A percentile compares a stretch with the other conserved stretches of the same genome.
Conservation (phyloP, 2,113 vertebrate genomes). For the Parus major region DNA sequence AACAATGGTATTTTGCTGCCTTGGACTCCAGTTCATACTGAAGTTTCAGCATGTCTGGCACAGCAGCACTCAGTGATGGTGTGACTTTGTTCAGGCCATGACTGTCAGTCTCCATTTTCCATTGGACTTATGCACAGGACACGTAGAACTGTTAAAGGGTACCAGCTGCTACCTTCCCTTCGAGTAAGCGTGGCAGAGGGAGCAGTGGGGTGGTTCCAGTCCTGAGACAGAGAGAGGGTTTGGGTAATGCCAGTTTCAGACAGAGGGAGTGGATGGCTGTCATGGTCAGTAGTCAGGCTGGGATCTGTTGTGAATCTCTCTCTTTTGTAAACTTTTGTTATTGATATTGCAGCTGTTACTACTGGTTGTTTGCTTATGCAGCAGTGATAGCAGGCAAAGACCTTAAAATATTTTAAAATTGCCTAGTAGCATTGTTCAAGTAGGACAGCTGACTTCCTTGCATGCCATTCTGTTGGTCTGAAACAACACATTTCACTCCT, state of each 20-base stretch:
- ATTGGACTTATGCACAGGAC: neutral
- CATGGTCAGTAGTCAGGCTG: neutral
- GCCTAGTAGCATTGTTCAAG: neutral
- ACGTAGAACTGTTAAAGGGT: neutral
- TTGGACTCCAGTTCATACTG: neutral
- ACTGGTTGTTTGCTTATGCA: neutral
- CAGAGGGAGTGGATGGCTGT: rapidly evolving
- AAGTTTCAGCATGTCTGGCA: neutral
- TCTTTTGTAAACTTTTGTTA: neutral
- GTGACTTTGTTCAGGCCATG: neutral
- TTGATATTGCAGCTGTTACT: neutral
- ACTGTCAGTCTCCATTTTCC: neutral
- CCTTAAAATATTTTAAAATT: neutral
- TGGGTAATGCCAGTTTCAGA: rapidly evolving
- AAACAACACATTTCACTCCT: neutral
- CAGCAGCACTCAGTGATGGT: too few relatives aligned
- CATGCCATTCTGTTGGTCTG: neutral
- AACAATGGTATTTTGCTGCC: neutral
- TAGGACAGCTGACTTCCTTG: neutral
- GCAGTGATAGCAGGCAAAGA: neutral
- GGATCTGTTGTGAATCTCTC: neutral
- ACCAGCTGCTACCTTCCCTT: neutral
- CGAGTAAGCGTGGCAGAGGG: neutral
- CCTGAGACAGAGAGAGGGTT: neutral
- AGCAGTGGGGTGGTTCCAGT: neutral